Evolutionary conservation across 2,797 vertebrate genomes (phyloP), one percentile per base, ranked within the genome.

Genomic region (Bradypodion ventrale): DNA sequence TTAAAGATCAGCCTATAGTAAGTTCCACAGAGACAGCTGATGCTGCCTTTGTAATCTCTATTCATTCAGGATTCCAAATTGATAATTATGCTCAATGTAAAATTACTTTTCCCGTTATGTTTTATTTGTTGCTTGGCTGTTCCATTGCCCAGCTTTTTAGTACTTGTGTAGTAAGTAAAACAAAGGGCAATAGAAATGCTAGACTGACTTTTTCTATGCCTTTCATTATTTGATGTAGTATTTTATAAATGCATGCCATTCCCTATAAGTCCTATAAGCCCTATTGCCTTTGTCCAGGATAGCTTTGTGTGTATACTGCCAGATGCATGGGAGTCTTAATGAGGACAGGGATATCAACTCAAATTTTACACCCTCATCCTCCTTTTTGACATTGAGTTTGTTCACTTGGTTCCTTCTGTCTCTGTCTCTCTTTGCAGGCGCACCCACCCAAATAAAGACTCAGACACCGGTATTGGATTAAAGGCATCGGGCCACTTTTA

Each of bases 1-100:
- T 90, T 78, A 83, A 56, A 77, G 82, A 79, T 37, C 73, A 60
- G n/a, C 44, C 13, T 79, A 52, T 56, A 89, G 72, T 72, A 83
- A 86, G 91, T 87, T 63, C 5, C 35, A 32, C 82, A 75, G 35
- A 84, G 9, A 73, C 63, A 89, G 78, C 1, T 9, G 82, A 42
- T 25, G n/a, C 69, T 35, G 27, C 59, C 5, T 76, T 79, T 1
- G 44, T 35, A 2, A 84, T 13, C 65, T 19, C 75, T 46, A 86
- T 29, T 77, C 52, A 80, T 75, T 88, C 74, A 5, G 3, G 46
- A 87, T 42, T 83, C 69, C 60, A 88, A 89, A 60, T 78, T 40
- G 84, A 85, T 85, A 85, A 85, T 86, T 85, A 84, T 83, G 87
- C 23, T 65, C n/a, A 74, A 52, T 68, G 35, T 65, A 80, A 88